Base-by-base conservation (phyloP, 2,888 invertebrate species). In the Orthosia cruda region DNA sequence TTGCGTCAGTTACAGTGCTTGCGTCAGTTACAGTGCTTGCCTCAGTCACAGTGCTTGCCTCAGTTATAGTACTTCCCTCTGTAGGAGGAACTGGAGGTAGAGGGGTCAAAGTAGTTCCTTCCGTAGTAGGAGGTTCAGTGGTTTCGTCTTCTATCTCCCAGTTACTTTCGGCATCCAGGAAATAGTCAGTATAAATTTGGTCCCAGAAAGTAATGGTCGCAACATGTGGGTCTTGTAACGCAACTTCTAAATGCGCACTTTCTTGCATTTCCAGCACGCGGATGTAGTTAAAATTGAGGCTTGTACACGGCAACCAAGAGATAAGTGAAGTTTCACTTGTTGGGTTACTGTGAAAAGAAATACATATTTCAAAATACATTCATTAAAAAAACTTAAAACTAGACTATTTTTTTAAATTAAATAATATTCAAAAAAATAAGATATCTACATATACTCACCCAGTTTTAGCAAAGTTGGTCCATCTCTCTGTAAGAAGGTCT, bases 391-490 rank as follows among this genome's bases (percentile, higher is more conserved):
- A 40, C 12, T 40, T 40, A 40, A 40, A 40, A 3, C 40, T 40
- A 4, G 7, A 40, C 9, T 1, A 40, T 40, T 9, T 9, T 7
- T 32, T 40, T 40, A 9, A 3, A 32, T 40, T 7, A 9, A 40
- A 40, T 40, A 40, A 40, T 40, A 40, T 40, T 40, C 40, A 9
- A 7, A 40, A 40, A 40, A 40, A 47, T 40, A 45, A n/a, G 2
- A 18, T 20, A 12, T 18, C 3, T 54, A 1, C 40, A 40, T 50
- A 47, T 11, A 83, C 93, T 88, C 87, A 96, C 96, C 95, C 94
- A 68, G 87, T 89, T 89, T 93, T 95, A 40, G 94, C 96, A 85
- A 96, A 96, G 74, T 94, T 95, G 0, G 95, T 94, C 96, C 96
- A 96, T 18, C 96, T 91, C 75, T 96, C 95, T 23, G 95, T 87